Evolutionary conservation across 2,888 invertebrate species (phyloP), one percentile per base, ranked within the genome.

Genomic region (Phrixothrix hirtus): DNA sequence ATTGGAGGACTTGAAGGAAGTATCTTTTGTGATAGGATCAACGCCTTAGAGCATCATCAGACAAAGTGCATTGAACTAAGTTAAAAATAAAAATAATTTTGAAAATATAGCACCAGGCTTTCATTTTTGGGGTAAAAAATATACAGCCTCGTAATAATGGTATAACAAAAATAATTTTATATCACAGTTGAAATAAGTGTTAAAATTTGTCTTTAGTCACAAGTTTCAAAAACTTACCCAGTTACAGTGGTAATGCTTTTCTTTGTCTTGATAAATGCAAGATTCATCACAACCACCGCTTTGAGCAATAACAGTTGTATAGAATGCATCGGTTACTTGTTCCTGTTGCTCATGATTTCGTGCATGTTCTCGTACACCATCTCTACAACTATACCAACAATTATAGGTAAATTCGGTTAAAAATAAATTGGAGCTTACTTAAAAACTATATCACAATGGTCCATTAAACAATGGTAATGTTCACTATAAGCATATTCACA

Each of bases 261-360:
- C 88, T 58, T 87, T 87, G 61, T 86, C 81, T 48, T 87, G 85
- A 66, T 88, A 89, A 34, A 86, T 85, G 65, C 89, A 89, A 21
- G 79, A 79, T 14, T 86, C 84, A 42, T 83, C 82, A 64, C 86
- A 86, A 0, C 79, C 79, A 39, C 81, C 85, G 52, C 82, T 81
- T 43, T 81, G 80, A 38, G 86, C 82, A 37, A 86, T 82, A 1
- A 83, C 81, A 36, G 82, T 83, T 0, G 81, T 82, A 70, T 84
- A 84, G 71, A 85, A 88, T 1, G 88, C 85, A 13, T 90, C 89
- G 0, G 90, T 91, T 41, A 93, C 87, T 64, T 89, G 85, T 68
- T 90, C 91, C 73, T 94, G 92, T 50, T 91, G 87, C 66, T 93
- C 92, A 72, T 95, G 94, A 62, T 90, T 90, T 72, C 89, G 82